These are phyloP conservation scores for Drosophila mayaguana DNA, from an alignment of 2,888 invertebrate species.

Conservation along the genomic window DNA sequence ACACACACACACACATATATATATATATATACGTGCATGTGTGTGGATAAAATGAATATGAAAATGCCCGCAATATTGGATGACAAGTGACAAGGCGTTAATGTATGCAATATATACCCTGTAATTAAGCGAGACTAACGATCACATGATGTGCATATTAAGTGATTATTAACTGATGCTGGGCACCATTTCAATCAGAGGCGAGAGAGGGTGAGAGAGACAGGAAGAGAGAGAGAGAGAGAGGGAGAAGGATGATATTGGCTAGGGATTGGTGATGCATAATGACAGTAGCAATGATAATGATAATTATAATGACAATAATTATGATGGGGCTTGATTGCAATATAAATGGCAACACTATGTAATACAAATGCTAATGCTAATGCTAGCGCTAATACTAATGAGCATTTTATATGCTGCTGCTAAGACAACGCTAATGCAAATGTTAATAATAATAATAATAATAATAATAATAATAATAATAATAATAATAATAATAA, in stretches of 20 bases:
- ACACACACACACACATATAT: background rate
- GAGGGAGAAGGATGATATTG: background rate
- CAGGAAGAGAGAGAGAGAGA: too few relatives aligned
- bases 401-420: too few relatives aligned
- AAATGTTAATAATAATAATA: background rate
- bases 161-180: conserved; percentile 3
- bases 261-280: background rate
- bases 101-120: conserved; percentile 23
- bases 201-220: background rate
- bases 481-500: too few relatives aligned
- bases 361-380: background rate
- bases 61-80: conserved; percentile 31
- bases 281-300: background rate
- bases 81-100: conserved; percentile 39
- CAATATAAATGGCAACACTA: background rate
- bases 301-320: background rate
- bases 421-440: background rate
- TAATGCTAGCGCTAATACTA: background rate
- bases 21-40: background rate
- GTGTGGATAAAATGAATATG: background rate
- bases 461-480: too few relatives aligned
- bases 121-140: conserved; percentile 6
- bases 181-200: conserved; percentile 2
- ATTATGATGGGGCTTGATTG: background rate
- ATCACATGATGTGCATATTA: conserved; percentile 17